phyloP scores from a whole-genome alignment of 37 sponge, comb jelly and placozoan genomes.

The Halisarca cf. caerulea region DNA sequence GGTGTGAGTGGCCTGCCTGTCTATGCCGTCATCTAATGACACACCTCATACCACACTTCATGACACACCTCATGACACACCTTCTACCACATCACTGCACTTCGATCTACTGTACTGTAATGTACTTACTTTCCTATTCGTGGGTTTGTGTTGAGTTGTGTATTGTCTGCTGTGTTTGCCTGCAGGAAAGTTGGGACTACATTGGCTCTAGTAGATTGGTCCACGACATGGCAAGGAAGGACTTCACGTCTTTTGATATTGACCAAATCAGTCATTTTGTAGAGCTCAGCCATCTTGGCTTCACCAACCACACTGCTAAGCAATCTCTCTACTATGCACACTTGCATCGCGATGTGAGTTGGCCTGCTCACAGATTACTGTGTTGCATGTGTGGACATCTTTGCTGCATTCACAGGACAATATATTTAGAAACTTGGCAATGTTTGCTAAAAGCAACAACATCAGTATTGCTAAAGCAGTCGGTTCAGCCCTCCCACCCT shows the following conservation, averaged over 20 bases:
- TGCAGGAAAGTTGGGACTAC: slow-evolving; percentile 90
- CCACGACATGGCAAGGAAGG: slow-evolving; percentile 62
- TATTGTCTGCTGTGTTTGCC: not conserved
- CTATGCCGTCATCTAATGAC: not conserved
- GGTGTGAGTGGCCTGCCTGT: slow-evolving; percentile 43
- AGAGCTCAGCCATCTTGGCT: slow-evolving; percentile 72
- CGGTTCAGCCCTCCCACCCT: slow-evolving; percentile 38
- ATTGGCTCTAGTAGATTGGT: slow-evolving; percentile 91
- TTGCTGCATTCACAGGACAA: not conserved
- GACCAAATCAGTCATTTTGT: slow-evolving; percentile 42
- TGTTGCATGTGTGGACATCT: no score
- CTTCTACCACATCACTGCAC: not conserved
- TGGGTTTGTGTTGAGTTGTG: no score
- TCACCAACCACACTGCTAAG: not conserved
- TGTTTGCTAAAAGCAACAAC: not conserved
- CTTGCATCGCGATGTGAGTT: not conserved
- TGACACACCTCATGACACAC: not conserved
- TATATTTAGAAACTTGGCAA: not conserved
- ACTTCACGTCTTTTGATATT: slow-evolving; percentile 39
- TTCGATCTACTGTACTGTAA: no score
- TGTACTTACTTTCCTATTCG: no score
- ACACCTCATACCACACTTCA: not conserved
- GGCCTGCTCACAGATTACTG: not conserved
- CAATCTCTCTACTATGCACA: slow-evolving; percentile 1
- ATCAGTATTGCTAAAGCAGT: not conserved